A percentile compares a stretch with the other conserved stretches of the same genome.
Conservation (phyloP, 1,140 invertebrate species). For the Eupristina koningsbergeri region DNA sequence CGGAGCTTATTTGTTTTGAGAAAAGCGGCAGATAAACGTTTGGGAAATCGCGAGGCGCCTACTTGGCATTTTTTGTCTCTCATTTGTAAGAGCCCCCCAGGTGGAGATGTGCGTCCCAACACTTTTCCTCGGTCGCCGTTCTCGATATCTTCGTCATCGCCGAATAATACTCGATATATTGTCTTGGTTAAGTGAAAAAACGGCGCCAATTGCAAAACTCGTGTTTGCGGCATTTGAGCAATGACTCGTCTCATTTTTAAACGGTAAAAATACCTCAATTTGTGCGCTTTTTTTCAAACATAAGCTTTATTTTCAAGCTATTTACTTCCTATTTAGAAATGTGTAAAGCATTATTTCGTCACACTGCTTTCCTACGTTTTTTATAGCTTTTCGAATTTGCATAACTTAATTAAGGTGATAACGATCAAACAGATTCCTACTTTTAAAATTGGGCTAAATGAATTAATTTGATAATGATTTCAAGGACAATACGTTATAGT, state of each 20-base stretch:
- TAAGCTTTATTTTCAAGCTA: neutral
- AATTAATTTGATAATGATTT: too few relatives aligned
- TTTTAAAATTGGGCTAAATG: too few relatives aligned
- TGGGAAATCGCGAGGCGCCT: neutral
- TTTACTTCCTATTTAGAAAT: too few relatives aligned
- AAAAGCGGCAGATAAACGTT: constrained; percentile 8
- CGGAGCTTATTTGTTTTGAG: constrained; percentile 19
- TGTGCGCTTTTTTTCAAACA: neutral
- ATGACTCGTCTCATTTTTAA: neutral
- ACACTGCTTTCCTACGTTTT: neutral
- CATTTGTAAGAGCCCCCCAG: too few relatives aligned
- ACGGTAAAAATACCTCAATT: neutral
- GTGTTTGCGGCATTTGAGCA: too few relatives aligned
- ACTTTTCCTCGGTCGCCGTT: too few relatives aligned
- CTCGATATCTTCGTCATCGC: neutral
- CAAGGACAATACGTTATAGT: too few relatives aligned
- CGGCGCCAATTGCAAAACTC: neutral
- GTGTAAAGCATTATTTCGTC: too few relatives aligned
- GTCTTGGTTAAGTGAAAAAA: constrained; percentile 4
- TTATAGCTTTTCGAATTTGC: constrained; percentile 5
- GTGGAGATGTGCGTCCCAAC: too few relatives aligned
- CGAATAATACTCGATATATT: constrained; percentile 13
- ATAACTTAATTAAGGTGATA: constrained; percentile 29
- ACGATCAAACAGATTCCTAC: neutral
- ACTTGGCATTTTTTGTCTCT: too few relatives aligned